Percentiles rank a stretch among this genome's conserved stretches.
phyloP scores from a whole-genome alignment of 2,797 vertebrate species.

The Strix occidentalis region DNA sequence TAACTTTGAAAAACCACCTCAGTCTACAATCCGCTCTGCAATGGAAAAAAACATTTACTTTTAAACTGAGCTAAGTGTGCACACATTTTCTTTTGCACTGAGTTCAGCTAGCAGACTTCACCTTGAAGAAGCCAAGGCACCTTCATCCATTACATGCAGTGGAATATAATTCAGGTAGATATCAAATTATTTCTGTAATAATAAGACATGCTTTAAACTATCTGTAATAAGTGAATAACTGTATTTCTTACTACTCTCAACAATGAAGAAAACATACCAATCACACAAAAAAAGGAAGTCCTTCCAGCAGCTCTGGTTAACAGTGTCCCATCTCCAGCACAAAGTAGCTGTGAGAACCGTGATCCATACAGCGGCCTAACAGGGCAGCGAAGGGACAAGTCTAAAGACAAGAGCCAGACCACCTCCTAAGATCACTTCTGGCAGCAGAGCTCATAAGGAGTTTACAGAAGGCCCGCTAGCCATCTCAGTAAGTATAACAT shows the following conservation, averaged over 20 bases:
- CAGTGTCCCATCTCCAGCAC: not conserved
- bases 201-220: not conserved
- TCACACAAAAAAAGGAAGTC: not conserved
- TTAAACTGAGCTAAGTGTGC: not conserved
- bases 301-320: not conserved
- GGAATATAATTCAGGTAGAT: not conserved
- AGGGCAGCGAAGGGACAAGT: not conserved
- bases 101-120: not conserved
- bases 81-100: not conserved
- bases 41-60: not conserved
- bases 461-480: not conserved
- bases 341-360: not conserved
- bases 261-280: not conserved
- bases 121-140: not conserved
- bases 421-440: not conserved
- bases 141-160: not conserved
- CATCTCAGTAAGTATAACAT: not conserved
- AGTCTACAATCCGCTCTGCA: not conserved
- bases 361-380: not conserved
- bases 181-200: not conserved
- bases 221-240: not conserved
- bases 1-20: not conserved
- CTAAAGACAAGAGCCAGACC: not conserved
- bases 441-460: not conserved
- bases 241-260: not conserved